A percentile compares a stretch with the other conserved stretches of the same genome.
Conservation (phyloP, 1,140 invertebrate genomes). For the Prorops nasuta region DNA sequence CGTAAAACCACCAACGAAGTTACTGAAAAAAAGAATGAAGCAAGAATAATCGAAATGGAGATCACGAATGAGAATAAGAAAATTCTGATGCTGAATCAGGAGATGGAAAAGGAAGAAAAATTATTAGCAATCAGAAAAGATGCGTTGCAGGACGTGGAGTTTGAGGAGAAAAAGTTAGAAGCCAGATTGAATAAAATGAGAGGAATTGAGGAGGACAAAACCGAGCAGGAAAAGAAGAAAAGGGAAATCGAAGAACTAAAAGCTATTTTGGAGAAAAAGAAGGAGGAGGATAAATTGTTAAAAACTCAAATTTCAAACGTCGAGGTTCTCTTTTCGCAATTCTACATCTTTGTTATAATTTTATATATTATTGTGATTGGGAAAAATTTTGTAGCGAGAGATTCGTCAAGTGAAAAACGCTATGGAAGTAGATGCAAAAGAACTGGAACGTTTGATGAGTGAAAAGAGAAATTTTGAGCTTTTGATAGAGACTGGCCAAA, state of each 20-base stretch:
- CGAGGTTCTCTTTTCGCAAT: no score
- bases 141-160: constrained; percentile 41
- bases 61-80: constrained; percentile 33
- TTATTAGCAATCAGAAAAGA: constrained; percentile 46
- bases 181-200: constrained; percentile 38
- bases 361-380: no score
- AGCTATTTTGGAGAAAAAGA: constrained; percentile 42
- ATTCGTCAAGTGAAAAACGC: constrained; percentile 15
- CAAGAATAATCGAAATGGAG: constrained; percentile 30
- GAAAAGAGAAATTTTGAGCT: constrained; percentile 53
- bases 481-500: constrained; percentile 59
- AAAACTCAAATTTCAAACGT: constrained; percentile 56
- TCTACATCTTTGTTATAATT: no score
- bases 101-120: constrained; percentile 32
- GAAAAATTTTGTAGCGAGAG: no score
- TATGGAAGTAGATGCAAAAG: constrained; percentile 37
- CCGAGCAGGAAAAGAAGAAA: constrained; percentile 44
- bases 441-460: constrained; percentile 39
- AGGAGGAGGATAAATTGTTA: constrained; percentile 46
- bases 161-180: constrained; percentile 40
- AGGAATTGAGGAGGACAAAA: constrained; percentile 33
- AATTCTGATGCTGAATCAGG: constrained; percentile 25
- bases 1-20: constrained; percentile 24
- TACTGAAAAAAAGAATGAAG: constrained; percentile 36
- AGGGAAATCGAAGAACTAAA: constrained; percentile 53